Percentiles rank a stretch among this genome's conserved stretches.
These are phyloP conservation scores for Berghia stephanieae DNA, from an alignment of 1,140 invertebrate species.

Conservation along the genomic window DNA sequence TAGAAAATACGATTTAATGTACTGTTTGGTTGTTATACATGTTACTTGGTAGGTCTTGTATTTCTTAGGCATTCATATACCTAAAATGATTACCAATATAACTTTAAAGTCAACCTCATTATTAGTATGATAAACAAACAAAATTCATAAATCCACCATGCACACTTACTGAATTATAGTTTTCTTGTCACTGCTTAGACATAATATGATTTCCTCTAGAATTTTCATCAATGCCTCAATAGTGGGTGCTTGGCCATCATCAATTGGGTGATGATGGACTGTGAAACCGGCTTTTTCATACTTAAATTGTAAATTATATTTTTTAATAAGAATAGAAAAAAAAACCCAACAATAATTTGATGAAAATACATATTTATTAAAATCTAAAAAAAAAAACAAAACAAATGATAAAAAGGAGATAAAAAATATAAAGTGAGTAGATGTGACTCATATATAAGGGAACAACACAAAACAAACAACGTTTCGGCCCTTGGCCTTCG, in stretches of 20 bases:
- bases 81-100: background rate
- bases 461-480: too few relatives aligned
- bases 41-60: background rate
- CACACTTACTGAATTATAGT: slow-evolving; percentile 55
- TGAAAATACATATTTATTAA: background rate
- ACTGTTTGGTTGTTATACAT: background rate
- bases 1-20: background rate
- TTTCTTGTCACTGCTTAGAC: slow-evolving; percentile 45
- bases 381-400: background rate
- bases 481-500: too few relatives aligned
- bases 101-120: background rate
- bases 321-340: background rate
- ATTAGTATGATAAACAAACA: background rate
- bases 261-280: slow-evolving; percentile 57
- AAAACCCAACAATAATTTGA: background rate
- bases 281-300: slow-evolving; percentile 39
- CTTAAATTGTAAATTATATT: too few relatives aligned
- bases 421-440: too few relatives aligned
- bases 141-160: background rate
- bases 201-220: slow-evolving; percentile 47
- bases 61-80: background rate
- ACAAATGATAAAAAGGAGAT: background rate
- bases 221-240: slow-evolving; percentile 47
- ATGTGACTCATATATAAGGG: too few relatives aligned
- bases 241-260: slow-evolving; percentile 49